A percentile compares a stretch with the other conserved stretches of the same genome.
phyloP scores from a whole-genome alignment of 2,888 invertebrate species.

The Pharmacophagus antenor region DNA sequence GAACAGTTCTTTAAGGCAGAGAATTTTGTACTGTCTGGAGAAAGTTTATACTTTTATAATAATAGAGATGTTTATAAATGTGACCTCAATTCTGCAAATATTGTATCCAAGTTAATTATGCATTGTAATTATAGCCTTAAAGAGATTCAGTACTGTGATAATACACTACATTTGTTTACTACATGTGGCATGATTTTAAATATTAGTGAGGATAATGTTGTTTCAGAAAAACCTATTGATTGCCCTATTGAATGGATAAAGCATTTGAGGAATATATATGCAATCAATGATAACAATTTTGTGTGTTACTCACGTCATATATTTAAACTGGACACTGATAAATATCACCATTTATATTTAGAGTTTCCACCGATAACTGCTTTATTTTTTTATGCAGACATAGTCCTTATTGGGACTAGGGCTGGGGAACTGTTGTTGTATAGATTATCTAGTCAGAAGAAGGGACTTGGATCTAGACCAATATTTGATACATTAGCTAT shows the following conservation, averaged over 20 bases:
- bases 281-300: slow-evolving; percentile 59
- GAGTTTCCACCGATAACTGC: slow-evolving; percentile 66
- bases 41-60: slow-evolving; percentile 51
- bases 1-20: slow-evolving; percentile 61
- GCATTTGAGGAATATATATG: slow-evolving; percentile 56
- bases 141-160: slow-evolving; percentile 52
- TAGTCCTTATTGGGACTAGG: slow-evolving; percentile 58
- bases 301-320: slow-evolving; percentile 64
- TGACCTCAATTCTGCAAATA: slow-evolving; percentile 44
- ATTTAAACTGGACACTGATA: slow-evolving; percentile 63
- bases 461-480: slow-evolving; percentile 41
- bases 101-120: slow-evolving; percentile 49
- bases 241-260: slow-evolving; percentile 61
- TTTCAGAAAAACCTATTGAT: slow-evolving; percentile 43
- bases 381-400: slow-evolving; percentile 64
- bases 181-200: slow-evolving; percentile 60
- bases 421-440: slow-evolving; percentile 61
- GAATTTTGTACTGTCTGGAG: slow-evolving; percentile 51
- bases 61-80: slow-evolving; percentile 56
- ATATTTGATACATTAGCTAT: slow-evolving; percentile 54
- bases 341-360: slow-evolving; percentile 58
- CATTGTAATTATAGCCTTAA: slow-evolving; percentile 59
- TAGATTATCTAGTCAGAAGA: slow-evolving; percentile 55
- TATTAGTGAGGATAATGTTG: slow-evolving; percentile 40
- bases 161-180: slow-evolving; percentile 53